Evolutionary conservation across 2,797 vertebrate species (phyloP).

Genomic region (Pyrocephalus nanus): DNA sequence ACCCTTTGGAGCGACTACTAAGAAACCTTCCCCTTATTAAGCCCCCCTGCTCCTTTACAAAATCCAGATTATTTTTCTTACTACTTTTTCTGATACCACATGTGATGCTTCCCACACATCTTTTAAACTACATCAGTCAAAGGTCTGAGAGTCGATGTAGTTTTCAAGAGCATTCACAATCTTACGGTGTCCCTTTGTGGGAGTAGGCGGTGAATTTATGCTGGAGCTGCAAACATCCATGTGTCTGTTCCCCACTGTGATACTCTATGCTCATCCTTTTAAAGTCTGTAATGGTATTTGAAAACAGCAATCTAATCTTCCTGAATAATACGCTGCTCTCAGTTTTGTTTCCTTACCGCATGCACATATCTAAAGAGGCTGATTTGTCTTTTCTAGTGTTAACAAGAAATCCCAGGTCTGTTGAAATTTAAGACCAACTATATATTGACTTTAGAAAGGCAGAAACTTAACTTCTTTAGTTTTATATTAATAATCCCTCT

Average conservation of each 20-base stretch:
- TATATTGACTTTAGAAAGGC: not conserved
- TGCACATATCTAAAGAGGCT: not conserved
- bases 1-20: not conserved
- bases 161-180: not conserved
- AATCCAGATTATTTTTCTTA: not conserved
- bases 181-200: fast-evolving
- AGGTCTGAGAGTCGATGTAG: not conserved
- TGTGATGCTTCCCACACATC: not conserved
- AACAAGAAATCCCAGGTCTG: not conserved
- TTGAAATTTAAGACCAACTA: not conserved
- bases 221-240: fast-evolving
- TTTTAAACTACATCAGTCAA: not conserved
- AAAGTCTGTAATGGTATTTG: not conserved
- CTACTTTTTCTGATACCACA: not conserved
- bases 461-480: not conserved
- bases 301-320: not conserved
- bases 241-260: not conserved
- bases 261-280: not conserved
- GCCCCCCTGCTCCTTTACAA: not conserved
- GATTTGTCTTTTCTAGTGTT: not conserved
- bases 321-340: not conserved
- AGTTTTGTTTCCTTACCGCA: not conserved
- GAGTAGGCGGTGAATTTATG: not conserved
- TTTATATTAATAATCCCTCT: not conserved
- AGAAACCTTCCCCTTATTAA: not conserved